Evolutionary conservation across 2,888 invertebrate genomes (phyloP), one percentile per base, ranked within the genome.

Genomic region (Helleia helle): DNA sequence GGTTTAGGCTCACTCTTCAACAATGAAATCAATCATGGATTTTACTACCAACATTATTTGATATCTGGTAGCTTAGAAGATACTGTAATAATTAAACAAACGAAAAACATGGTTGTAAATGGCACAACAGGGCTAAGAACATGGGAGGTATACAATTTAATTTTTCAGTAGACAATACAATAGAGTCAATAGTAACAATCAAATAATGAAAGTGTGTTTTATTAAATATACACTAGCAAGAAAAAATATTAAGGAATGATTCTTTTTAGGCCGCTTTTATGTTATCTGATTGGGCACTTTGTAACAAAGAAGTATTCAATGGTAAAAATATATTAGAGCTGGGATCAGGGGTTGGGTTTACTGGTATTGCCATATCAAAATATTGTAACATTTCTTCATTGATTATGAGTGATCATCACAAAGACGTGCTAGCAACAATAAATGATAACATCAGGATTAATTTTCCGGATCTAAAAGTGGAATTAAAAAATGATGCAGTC

Each of bases 91-190:
- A 68, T 93, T 38, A 87, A 88, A 51, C 94, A 94, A 70, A 92
- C 89, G 43, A 87, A 84, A 41, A 90, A 87, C 59, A 87, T 93
- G 59, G 91, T 94, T 50, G 87, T 90, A 0, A 87, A 91, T 65
- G 93, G 93, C 17, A 93, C 94, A 12, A 94, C 94, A 9, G 94
- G 94, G 15, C 76, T 94, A 52, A 89, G 88, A 51, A 91, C 89
- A 54, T 94, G 93, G 93, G 91, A 93, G 87, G 91, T 91, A 73
- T 24, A 25, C n/a, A n/a, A n/a, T n/a, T n/a, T n/a, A n/a, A n/a
- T n/a, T n/a, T n/a, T n/a, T n/a, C n/a, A n/a, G n/a, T n/a, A n/a
- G n/a, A n/a, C n/a, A n/a, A n/a, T n/a, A n/a, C n/a, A n/a, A n/a
- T n/a, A n/a, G n/a, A n/a, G n/a, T n/a, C n/a, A n/a, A n/a, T n/a